phyloP scores from a whole-genome alignment of 2,113 vertebrate genomes.

The Acrocephalus arundinaceus region DNA sequence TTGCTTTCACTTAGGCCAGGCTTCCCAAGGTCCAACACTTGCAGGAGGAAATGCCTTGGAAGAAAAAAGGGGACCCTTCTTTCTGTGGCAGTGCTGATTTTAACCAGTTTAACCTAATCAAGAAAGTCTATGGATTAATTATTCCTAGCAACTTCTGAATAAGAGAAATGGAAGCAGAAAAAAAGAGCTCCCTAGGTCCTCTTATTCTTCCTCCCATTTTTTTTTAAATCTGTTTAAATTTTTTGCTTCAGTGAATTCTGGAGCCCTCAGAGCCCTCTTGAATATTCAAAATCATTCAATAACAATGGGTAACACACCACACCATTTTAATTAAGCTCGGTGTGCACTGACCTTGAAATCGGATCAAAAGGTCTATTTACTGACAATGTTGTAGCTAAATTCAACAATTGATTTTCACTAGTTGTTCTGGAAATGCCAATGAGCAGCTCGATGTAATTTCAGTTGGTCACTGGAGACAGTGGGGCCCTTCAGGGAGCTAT shows the following conservation, averaged over 20 bases:
- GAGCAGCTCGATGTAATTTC: background rate
- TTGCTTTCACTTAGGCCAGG: background rate
- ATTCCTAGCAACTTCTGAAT: background rate
- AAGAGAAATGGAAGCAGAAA: background rate
- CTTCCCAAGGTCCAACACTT: background rate
- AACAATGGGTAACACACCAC: background rate
- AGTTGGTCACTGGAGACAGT: background rate
- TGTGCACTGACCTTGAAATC: constrained; percentile 45
- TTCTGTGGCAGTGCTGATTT: background rate
- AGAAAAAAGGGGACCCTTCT: background rate
- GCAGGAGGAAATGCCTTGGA: background rate
- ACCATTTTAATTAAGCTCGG: constrained; percentile 41
- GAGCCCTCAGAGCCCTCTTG: background rate
- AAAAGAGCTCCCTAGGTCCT: background rate
- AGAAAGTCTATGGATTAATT: background rate
- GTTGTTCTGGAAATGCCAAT: constrained; percentile 11
- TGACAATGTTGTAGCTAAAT: background rate
- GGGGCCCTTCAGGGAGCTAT: background rate
- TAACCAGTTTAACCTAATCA: background rate
- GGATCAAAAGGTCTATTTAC: constrained; percentile 25
- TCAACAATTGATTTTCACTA: constrained; percentile 48
- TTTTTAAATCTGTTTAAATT: background rate
- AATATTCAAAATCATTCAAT: background rate
- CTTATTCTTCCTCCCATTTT: background rate
- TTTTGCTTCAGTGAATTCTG: background rate